Percentiles rank a stretch among this genome's conserved stretches.
Evolutionary conservation across 2,797 vertebrate species (phyloP).

Genomic region (Bovichtus variegatus): DNA sequence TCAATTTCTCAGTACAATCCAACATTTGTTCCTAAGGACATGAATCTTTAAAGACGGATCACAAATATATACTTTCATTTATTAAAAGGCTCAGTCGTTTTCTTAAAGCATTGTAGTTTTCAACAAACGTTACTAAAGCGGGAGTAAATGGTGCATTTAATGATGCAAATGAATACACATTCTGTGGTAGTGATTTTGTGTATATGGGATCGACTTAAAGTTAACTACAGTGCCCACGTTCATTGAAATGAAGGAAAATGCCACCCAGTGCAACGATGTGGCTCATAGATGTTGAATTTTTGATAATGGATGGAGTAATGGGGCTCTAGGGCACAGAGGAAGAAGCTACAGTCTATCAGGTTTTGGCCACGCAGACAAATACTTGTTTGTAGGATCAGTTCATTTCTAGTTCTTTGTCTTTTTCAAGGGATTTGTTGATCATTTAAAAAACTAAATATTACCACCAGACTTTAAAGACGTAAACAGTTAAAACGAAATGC

Average conservation of each 20-base stretch:
- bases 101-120: neutral
- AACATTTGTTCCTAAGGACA: neutral
- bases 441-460: neutral
- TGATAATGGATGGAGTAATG: neutral
- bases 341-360: neutral
- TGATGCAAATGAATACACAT: neutral
- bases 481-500: neutral
- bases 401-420: neutral
- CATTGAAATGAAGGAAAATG: neutral
- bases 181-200: neutral
- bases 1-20: neutral
- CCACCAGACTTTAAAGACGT: neutral
- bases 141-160: neutral
- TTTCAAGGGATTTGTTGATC: neutral
- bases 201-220: conserved; percentile 1
- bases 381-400: neutral
- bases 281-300: too few species aligned
- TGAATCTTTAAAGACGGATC: neutral
- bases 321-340: neutral
- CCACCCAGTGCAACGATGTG: too few species aligned
- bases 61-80: neutral
- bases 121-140: neutral
- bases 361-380: conserved; percentile 1
- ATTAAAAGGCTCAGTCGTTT: neutral
- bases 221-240: neutral